Evolutionary conservation across 1,140 invertebrate genomes (phyloP).

Genomic region (Globodera ellingtonae): DNA sequence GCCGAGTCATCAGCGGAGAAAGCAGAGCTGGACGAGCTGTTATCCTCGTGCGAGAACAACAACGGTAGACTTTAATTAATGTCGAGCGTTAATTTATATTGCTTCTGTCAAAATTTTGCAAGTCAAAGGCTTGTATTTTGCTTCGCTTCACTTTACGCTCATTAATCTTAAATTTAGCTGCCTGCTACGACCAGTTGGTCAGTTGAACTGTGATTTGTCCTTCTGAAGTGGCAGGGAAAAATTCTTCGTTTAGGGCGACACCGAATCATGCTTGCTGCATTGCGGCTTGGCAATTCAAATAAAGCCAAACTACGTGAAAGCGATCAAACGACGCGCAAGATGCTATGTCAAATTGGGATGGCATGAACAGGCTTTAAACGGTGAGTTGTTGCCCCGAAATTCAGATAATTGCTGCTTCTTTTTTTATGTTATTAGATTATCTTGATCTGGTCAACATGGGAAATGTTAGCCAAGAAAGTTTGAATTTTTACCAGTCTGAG

Average conservation of each 20-base stretch:
- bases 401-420: neutral
- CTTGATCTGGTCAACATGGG: constrained; percentile 11
- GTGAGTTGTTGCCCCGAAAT: neutral
- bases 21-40: neutral
- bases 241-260: constrained; percentile 2
- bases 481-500: constrained; percentile 2
- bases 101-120: too few relatives aligned
- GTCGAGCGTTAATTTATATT: too few relatives aligned
- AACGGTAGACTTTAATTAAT: neutral
- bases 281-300: constrained; percentile 10
- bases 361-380: constrained; percentile 5
- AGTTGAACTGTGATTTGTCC: neutral
- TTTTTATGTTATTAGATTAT: constrained; percentile 1
- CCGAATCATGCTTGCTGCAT: constrained; percentile 7
- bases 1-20: neutral
- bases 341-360: constrained; percentile 4
- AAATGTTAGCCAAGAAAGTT: neutral
- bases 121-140: too few relatives aligned
- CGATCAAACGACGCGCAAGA: constrained; percentile 11
- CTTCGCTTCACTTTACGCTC: too few relatives aligned
- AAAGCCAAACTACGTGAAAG: constrained; percentile 23
- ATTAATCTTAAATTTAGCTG: neutral
- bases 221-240: neutral
- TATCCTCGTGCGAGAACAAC: constrained; percentile 24
- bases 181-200: constrained; percentile 22